A percentile compares a stretch with the other conserved stretches of the same genome.
Conservation (phyloP, 2,113 vertebrate species). For the Melanocharis versteri region DNA sequence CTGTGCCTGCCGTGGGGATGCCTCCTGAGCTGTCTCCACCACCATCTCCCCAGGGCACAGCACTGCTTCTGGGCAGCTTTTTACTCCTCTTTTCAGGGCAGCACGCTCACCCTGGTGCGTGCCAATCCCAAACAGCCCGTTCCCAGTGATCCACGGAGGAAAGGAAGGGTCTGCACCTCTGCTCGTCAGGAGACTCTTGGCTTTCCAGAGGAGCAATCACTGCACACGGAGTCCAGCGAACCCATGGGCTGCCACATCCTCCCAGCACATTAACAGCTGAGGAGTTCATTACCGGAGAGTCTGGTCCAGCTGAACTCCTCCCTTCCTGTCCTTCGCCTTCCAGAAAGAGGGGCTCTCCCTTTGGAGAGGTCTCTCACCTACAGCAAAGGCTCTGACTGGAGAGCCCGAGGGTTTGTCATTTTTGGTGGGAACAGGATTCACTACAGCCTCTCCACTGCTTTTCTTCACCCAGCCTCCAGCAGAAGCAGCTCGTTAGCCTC, state of each 20-base stretch:
- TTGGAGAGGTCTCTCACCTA: constrained; percentile 18
- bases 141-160: fast-evolving
- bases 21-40: neutral
- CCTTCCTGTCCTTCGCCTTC: constrained; percentile 48
- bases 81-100: neutral
- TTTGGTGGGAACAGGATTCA: neutral
- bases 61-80: fast-evolving
- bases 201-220: neutral
- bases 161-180: neutral
- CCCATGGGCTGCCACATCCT: neutral
- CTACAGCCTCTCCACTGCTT: neutral
- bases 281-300: neutral
- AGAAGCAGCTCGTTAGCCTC: neutral
- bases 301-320: constrained; percentile 41
- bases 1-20: neutral
- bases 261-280: neutral
- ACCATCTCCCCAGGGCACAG: neutral
- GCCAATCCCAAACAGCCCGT: neutral
- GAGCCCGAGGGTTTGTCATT: neutral
- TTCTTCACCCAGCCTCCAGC: neutral
- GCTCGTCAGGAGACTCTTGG: neutral
- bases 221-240: neutral
- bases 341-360: constrained; percentile 4
- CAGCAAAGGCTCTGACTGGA: neutral
- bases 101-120: fast-evolving